Percentiles rank a stretch among this genome's conserved stretches.
Conservation (phyloP, 2,888 invertebrate genomes). For the Clistopyga incitator region DNA sequence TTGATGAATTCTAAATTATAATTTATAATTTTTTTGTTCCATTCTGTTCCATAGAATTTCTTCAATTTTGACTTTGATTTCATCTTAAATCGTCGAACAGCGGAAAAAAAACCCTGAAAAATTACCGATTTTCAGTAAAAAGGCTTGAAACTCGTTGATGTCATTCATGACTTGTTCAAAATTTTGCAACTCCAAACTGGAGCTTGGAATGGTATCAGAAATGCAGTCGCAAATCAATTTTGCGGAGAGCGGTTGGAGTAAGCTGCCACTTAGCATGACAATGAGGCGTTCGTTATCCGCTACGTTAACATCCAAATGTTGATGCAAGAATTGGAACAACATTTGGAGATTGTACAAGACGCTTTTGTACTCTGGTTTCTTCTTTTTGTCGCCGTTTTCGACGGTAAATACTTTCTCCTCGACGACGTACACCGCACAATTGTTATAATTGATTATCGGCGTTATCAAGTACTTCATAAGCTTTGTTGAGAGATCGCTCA, state of each 20-base stretch:
- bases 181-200: slow-evolving; percentile 88
- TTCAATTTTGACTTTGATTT: too few species aligned
- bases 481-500: slow-evolving; percentile 87
- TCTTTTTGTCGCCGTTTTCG: slow-evolving; percentile 81
- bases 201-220: slow-evolving; percentile 91
- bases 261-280: slow-evolving; percentile 84
- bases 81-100: too few species aligned
- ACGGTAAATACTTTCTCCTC: slow-evolving; percentile 83
- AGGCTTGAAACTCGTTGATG: slow-evolving; percentile 88
- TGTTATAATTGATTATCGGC: slow-evolving; percentile 86
- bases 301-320: slow-evolving; percentile 86
- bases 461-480: slow-evolving; percentile 86
- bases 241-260: slow-evolving; percentile 87
- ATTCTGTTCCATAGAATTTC: too few species aligned
- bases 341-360: slow-evolving; percentile 86
- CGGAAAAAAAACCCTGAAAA: not conserved
- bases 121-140: slow-evolving; percentile 85
- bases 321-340: slow-evolving; percentile 87
- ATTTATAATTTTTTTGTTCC: too few species aligned
- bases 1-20: not conserved
- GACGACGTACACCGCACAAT: slow-evolving; percentile 84
- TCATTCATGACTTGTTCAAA: slow-evolving; percentile 88
- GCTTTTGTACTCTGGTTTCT: slow-evolving; percentile 85
- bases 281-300: slow-evolving; percentile 85
- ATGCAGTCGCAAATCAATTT: slow-evolving; percentile 91